Evolutionary conservation across 2,888 invertebrate species (phyloP).

Genomic region (Margaritifera margaritifera): DNA sequence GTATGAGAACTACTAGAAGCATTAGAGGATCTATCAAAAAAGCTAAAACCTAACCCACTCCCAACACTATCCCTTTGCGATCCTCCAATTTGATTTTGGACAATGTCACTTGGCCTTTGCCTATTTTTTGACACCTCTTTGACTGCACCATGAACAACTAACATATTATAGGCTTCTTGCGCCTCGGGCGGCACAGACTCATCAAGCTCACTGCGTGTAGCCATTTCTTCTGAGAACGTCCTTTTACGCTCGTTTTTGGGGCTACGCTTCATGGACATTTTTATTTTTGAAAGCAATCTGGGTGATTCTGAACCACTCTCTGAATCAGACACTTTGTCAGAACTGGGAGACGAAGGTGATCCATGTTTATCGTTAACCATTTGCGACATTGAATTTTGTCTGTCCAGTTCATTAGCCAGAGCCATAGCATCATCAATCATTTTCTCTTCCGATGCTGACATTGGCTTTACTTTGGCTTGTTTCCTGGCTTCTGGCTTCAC

Average conservation of each 20-base stretch:
- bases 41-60: slow-evolving; percentile 30
- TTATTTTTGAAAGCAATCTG: slow-evolving; percentile 52
- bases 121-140: slow-evolving; percentile 37
- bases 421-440: slow-evolving; percentile 94
- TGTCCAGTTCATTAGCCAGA: slow-evolving; percentile 91
- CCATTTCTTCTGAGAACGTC: slow-evolving; percentile 88
- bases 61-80: slow-evolving; percentile 18
- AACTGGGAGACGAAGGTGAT: slow-evolving; percentile 36
- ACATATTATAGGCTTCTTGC: slow-evolving; percentile 91
- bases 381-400: slow-evolving; percentile 39
- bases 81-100: slow-evolving; percentile 8
- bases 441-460: slow-evolving; percentile 93
- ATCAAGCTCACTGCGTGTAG: slow-evolving; percentile 48
- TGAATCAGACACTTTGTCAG: slow-evolving; percentile 36
- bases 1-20: slow-evolving; percentile 29
- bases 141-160: slow-evolving; percentile 82
- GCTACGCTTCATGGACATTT: slow-evolving; percentile 73
- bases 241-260: slow-evolving; percentile 79
- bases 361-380: slow-evolving; percentile 35
- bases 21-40: slow-evolving; percentile 30
- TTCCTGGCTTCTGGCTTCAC: slow-evolving; percentile 44
- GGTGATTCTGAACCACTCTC: slow-evolving; percentile 51
- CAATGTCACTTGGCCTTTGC: slow-evolving; percentile 2
- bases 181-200: slow-evolving; percentile 85
- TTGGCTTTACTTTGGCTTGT: slow-evolving; percentile 83